Evolutionary conservation across 2,113 vertebrate genomes (phyloP), one percentile per base, ranked within the genome.

Genomic region (Silurus meridionalis): DNA sequence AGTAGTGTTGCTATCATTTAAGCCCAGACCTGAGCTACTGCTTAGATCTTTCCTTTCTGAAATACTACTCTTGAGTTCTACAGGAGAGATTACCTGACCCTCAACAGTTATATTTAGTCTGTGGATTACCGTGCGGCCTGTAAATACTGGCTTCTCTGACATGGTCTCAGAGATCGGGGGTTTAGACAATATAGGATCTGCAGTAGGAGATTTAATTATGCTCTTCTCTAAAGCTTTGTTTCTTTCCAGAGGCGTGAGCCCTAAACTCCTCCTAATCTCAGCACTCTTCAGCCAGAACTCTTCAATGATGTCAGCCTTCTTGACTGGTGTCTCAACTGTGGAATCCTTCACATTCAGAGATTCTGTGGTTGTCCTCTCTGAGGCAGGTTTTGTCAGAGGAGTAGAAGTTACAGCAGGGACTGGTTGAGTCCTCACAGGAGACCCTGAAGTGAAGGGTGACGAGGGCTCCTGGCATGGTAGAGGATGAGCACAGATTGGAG

Each of bases 231-330:
- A 90, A 77, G 87, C 91, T 83, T 88, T 95, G 91, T 92, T 95
- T 77, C 97, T 96, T 23, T 96, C 96, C 86, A 98, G 89, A 0
- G 98, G 97, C 0, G 95, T 94, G 64, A 99, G 94, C 0, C 98
- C 98, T 0, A 99, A 95, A 88, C 97, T 99, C 90, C 96, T 97
- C 64, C 98, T 93, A 75, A 99, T 99, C 89, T 99, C 98, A 0
- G 97, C 97, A 0, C 98, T 99, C 92, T 99, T 99, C 90, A 96
- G 91, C 98, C 98, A 99, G 89, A 99, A 99, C 85, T 99, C 98
- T 21, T 98, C 97, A 6, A 98, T 98, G 1, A 99, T 95, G 79
- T 98, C 97, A 0, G 93, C 94, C 84, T 97, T 95, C 85, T 96
- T 97, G 21, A 95, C 89, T 0, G 92, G 90, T 14, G 95, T 96